Evolutionary conservation across 2,888 invertebrate genomes (phyloP).

Genomic region (Drosophila merina): DNA sequence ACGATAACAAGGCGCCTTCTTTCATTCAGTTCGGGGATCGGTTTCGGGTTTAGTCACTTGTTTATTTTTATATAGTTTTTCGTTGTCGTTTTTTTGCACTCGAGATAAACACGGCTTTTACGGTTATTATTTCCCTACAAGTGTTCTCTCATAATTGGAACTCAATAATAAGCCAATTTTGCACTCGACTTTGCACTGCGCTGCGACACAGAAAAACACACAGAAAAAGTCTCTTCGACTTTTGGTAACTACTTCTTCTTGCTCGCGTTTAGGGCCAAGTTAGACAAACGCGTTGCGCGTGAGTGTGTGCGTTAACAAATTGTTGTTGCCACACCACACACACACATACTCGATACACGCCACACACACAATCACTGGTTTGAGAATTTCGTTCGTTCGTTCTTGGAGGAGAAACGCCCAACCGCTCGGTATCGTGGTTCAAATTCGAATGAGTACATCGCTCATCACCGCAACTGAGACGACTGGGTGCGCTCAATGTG

Average conservation of each 20-base stretch:
- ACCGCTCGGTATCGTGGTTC: slow-evolving; percentile 83
- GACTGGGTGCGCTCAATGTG: slow-evolving; percentile 20
- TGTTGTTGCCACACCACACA: slow-evolving; percentile 53
- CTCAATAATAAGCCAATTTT: slow-evolving; percentile 55
- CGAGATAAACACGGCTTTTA: slow-evolving; percentile 50
- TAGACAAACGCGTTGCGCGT: slow-evolving; percentile 58
- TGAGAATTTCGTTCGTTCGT: slow-evolving; percentile 31
- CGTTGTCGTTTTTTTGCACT: slow-evolving; percentile 44
- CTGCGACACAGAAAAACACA: slow-evolving; percentile 39
- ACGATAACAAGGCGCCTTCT: slow-evolving; percentile 38
- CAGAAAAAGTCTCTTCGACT: slow-evolving; percentile 14
- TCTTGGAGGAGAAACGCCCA: slow-evolving; percentile 70
- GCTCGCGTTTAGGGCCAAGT: slow-evolving; percentile 63
- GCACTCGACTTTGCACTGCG: slow-evolving; percentile 35
- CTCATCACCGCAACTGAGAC: slow-evolving; percentile 57
- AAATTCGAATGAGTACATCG: slow-evolving; percentile 79
- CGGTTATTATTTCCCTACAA: slow-evolving; percentile 19
- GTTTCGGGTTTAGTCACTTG: slow-evolving; percentile 21
- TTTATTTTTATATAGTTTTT: slow-evolving; percentile 48
- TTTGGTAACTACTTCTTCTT: slow-evolving; percentile 35
- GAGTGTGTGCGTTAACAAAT: slow-evolving; percentile 65
- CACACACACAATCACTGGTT: slow-evolving; percentile 31
- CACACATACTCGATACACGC: slow-evolving; percentile 32
- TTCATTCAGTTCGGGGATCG: slow-evolving; percentile 9
- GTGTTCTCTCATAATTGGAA: slow-evolving; percentile 25